Percentiles rank a stretch among this genome's conserved stretches.
Evolutionary conservation across 2,888 invertebrate genomes (phyloP).

Genomic region (Dicranocentrus wangi): DNA sequence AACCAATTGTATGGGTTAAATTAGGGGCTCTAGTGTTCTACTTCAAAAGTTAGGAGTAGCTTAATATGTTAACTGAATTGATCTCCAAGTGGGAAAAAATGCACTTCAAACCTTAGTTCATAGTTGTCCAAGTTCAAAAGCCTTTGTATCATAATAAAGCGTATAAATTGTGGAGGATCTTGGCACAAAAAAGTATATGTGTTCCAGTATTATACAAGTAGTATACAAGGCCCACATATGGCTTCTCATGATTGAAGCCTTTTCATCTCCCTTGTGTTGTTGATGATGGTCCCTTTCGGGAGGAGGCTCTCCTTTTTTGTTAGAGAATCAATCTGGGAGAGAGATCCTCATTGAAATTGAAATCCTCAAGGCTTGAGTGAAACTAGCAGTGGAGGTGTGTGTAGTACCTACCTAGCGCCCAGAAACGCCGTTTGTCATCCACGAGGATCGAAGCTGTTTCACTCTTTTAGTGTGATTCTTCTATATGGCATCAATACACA

Average conservation of each 20-base stretch:
- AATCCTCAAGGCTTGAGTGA: constrained; percentile 6
- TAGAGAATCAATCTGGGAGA: constrained; percentile 15
- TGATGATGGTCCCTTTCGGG: constrained; percentile 11
- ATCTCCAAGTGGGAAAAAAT: too few species aligned
- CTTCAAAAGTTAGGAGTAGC: too few species aligned
- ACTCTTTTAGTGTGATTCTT: constrained; percentile 3
- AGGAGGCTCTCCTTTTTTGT: not conserved
- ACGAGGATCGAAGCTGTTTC: constrained; percentile 1
- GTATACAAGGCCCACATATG: constrained; percentile 18
- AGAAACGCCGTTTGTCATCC: constrained; percentile 14
- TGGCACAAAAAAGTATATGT: too few species aligned
- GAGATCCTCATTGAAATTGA: constrained; percentile 17
- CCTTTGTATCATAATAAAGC: too few species aligned
- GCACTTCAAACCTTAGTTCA: too few species aligned
- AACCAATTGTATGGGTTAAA: too few species aligned
- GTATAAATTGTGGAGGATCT: too few species aligned
- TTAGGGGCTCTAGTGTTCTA: too few species aligned
- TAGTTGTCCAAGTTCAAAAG: too few species aligned
- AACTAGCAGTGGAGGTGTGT: not conserved
- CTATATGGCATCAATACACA: constrained; percentile 8
- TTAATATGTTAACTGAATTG: too few species aligned
- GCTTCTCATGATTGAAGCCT: constrained; percentile 5
- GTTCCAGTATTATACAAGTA: too few species aligned
- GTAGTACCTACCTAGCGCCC: too few species aligned
- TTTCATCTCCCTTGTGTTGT: not conserved